phyloP scores from a whole-genome alignment of 2,888 invertebrate genomes.

The Cheilosia variabilis region DNA sequence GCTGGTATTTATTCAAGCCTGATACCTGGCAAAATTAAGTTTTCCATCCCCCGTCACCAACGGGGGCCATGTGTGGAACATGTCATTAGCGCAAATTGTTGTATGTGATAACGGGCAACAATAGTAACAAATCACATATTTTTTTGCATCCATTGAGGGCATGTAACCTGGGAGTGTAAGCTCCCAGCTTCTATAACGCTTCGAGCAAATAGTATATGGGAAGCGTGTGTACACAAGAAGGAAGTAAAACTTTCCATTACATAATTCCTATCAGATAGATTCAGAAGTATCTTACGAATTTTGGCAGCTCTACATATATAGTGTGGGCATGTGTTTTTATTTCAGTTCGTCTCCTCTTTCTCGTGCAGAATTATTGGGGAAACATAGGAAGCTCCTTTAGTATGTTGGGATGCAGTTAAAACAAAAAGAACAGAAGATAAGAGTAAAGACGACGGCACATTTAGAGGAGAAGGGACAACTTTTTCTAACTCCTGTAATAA shows the following conservation, averaged over 20 bases:
- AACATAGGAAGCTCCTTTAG: constrained; percentile 11
- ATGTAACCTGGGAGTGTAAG: too few species aligned
- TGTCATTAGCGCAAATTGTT: constrained; percentile 44
- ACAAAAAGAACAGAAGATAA: constrained; percentile 11
- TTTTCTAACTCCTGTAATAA: constrained; percentile 72
- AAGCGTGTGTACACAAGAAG: not conserved
- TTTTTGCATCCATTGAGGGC: not conserved
- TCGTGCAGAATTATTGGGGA: not conserved
- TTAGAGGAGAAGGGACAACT: constrained; percentile 22
- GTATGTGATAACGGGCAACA: constrained; percentile 9
- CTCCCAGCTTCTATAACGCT: not conserved
- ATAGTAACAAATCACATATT: constrained; percentile 10
- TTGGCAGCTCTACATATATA: not conserved
- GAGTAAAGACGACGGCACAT: constrained; percentile 1
- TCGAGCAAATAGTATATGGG: not conserved
- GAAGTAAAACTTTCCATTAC: constrained; percentile 23
- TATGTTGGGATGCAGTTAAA: constrained; percentile 39
- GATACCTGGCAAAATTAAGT: constrained; percentile 12
- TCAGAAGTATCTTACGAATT: constrained; percentile 42
- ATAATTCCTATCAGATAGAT: constrained; percentile 48
- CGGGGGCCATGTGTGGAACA: not conserved
- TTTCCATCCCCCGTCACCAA: not conserved
- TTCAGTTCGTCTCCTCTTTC: constrained; percentile 23
- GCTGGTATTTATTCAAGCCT: not conserved
- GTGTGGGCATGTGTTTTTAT: not conserved